phyloP scores from a whole-genome alignment of 2,888 invertebrate genomes.

The Drosophila melanosoma region DNA sequence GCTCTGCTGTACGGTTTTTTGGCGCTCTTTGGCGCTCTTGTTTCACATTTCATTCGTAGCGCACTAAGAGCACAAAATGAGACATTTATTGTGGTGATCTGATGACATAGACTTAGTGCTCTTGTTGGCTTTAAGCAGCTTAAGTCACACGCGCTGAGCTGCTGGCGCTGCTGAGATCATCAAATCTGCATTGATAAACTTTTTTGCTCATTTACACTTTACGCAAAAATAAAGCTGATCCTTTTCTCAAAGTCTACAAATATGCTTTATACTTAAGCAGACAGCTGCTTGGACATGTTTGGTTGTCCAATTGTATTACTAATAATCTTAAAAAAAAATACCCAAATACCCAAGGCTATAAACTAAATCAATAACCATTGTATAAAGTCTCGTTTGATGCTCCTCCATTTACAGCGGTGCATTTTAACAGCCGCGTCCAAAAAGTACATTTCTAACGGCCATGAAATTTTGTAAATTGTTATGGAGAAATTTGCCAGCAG shows the following conservation, averaged over 20 bases:
- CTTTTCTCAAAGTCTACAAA: constrained; percentile 2
- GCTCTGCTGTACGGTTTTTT: constrained; percentile 23
- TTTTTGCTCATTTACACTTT: constrained; percentile 20
- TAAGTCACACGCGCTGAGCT: constrained; percentile 9
- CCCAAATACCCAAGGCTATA: constrained; percentile 28
- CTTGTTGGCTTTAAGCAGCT: constrained; percentile 34
- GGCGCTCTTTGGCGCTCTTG: constrained; percentile 53
- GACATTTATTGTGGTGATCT: background rate
- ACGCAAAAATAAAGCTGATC: background rate
- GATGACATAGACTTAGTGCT: constrained; percentile 9
- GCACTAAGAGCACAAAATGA: constrained; percentile 12
- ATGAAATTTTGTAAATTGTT: constrained; percentile 55
- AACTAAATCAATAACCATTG: constrained; percentile 62
- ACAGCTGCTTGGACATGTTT: constrained; percentile 39
- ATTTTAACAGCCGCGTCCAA: constrained; percentile 30
- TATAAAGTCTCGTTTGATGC: constrained; percentile 27
- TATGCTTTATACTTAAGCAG: constrained; percentile 27
- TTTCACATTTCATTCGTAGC: constrained; percentile 57
- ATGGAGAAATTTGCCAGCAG: constrained; percentile 60
- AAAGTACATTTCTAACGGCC: constrained; percentile 58
- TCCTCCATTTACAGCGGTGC: constrained; percentile 58
- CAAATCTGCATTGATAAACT: constrained; percentile 2
- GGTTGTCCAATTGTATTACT: constrained; percentile 18
- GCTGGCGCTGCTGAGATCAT: background rate
- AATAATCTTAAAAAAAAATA: constrained; percentile 9